Conservation (phyloP, 2,113 vertebrate species). For the Elgaria multicarinata region DNA sequence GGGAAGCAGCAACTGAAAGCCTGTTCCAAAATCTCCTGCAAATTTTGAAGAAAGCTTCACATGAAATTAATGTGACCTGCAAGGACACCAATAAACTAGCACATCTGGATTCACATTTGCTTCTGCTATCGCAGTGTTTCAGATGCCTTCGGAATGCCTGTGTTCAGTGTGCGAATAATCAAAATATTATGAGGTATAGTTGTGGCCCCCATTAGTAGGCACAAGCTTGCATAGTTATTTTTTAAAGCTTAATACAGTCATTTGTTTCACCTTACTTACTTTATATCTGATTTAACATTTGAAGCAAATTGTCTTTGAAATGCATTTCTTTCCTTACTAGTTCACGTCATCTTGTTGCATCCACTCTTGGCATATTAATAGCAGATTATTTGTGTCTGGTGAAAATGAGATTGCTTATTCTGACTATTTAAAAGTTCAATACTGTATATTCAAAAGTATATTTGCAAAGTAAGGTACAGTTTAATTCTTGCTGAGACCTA, state of each 20-base stretch:
- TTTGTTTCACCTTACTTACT: slow-evolving; percentile 42
- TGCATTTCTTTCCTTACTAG: background rate
- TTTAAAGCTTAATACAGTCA: background rate
- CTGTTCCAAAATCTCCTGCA: slow-evolving; percentile 73
- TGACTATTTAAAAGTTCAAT: too few relatives aligned
- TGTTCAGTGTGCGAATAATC: slow-evolving; percentile 86
- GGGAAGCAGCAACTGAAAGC: slow-evolving; percentile 73
- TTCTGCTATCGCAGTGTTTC: slow-evolving; percentile 89
- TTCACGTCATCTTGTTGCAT: background rate
- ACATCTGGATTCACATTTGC: slow-evolving; percentile 69
- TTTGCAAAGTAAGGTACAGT: too few relatives aligned
- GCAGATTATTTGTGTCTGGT: background rate
- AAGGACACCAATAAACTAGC: slow-evolving; percentile 26
- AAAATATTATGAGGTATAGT: slow-evolving; percentile 85
- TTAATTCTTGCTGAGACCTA: too few relatives aligned
- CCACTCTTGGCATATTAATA: background rate
- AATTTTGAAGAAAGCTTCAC: slow-evolving; percentile 61
- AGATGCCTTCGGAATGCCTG: slow-evolving; percentile 92
- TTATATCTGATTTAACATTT: slow-evolving; percentile 22
- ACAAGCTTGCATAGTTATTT: background rate
- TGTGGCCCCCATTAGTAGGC: background rate
- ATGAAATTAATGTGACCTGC: slow-evolving; percentile 57
- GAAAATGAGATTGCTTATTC: too few relatives aligned
- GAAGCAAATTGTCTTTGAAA: background rate
- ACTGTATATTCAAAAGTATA: too few relatives aligned